Evolutionary conservation across 1,140 invertebrate species (phyloP), one percentile per base, ranked within the genome.

Genomic region (Eriocheir sinensis): DNA sequence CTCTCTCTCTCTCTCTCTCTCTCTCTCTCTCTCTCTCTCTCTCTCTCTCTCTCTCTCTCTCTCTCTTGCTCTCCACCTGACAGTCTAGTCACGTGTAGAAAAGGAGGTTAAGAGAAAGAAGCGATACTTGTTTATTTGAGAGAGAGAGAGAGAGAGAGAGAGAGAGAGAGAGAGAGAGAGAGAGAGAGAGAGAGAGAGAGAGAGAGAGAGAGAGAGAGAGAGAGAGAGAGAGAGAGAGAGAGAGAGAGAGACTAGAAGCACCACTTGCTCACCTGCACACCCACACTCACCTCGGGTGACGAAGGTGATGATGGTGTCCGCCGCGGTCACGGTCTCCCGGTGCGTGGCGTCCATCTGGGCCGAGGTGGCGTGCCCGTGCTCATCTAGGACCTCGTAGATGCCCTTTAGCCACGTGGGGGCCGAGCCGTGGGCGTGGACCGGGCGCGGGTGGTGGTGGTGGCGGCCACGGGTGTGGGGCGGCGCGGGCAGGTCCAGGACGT

Each of bases 261-360:
- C 36, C 21, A 4, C 9, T 2, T 32, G 41, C 93, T 48, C 9
- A 94, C 89, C 93, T 90, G 89, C 85, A 40, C 89, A 91, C 21
- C 12, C 12, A 53, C 48, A 53, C 93, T 85, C 34, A 94, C 93
- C 93, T 94, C 93, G 85, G 44, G 79, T 94, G 93, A 94, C 93
- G 80, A 94, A 94, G 53, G 93, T 94, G 80, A 94, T 94, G 89
- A 94, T 94, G 81, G 93, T 94, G 81, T 94, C 93, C 0, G 93
- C 93, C n/a, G 93, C 93, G 27, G 93, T 91, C 21, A 94, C 93
- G 9, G 93, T 94, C 81, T 91, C 90, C 32, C 93, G 40, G 93
- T 94, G 93, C 0, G 79, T 90, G 41, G 89, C 93, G 32, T 94
- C 93, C 92, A 93, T 86, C 60, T 72, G 60, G 60, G 27, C 60